These are phyloP conservation scores for Gallinago solitaria DNA, from an alignment of 2,797 vertebrate species.

Conservation along the genomic window DNA sequence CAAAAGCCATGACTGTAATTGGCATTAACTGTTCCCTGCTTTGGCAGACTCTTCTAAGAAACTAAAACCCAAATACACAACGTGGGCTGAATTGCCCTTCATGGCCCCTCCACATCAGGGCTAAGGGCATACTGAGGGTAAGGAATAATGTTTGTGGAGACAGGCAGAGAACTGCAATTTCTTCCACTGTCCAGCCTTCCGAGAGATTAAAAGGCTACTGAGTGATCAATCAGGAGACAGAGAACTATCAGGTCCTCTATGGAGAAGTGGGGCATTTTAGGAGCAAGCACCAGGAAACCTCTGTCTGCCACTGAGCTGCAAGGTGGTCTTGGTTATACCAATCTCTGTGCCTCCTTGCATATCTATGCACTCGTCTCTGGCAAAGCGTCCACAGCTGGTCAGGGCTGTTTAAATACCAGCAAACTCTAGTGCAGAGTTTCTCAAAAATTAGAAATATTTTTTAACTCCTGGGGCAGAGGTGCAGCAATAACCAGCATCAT, in stretches of 20 bases:
- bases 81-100: neutral
- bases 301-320: neutral
- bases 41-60: neutral
- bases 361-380: rapidly evolving
- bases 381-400: neutral
- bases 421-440: neutral
- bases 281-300: neutral
- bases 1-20: slow-evolving; percentile 32
- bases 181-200: neutral
- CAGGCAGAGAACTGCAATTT: neutral
- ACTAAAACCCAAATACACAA: neutral
- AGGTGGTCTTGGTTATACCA: neutral
- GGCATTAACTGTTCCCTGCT: slow-evolving; percentile 32
- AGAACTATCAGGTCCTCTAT: neutral
- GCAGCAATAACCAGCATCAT: neutral
- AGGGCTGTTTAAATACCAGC: neutral
- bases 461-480: neutral
- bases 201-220: neutral
- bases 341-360: neutral
- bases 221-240: neutral
- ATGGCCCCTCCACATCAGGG: neutral
- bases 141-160: neutral
- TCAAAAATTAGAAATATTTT: neutral
- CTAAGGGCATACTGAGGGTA: neutral
- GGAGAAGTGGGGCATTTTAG: neutral